These are phyloP conservation scores for Opisthocomus hoazin DNA, from an alignment of 2,113 vertebrate species.

Conservation along the genomic window DNA sequence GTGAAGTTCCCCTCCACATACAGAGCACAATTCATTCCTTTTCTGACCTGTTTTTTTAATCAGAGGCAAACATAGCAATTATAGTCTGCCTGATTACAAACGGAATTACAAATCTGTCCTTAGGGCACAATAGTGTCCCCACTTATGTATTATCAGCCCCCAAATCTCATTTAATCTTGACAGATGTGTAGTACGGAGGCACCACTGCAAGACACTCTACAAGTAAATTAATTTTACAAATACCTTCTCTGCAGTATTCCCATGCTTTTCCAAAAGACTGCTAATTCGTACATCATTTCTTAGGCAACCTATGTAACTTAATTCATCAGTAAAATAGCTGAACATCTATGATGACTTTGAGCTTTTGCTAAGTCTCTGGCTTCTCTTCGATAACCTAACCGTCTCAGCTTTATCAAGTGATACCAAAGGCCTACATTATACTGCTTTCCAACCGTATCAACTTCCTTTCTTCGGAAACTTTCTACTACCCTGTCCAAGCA, in stretches of 20 bases:
- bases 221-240: background rate
- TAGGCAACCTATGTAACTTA: background rate
- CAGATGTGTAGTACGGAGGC: background rate
- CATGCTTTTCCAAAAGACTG: background rate
- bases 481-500: background rate
- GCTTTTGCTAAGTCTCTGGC: background rate
- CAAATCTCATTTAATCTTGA: constrained; percentile 34
- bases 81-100: constrained; percentile 22
- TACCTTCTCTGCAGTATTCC: background rate
- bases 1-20: background rate
- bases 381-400: constrained; percentile 46
- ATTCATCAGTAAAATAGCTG: background rate
- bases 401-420: constrained; percentile 43
- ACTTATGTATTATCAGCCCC: background rate
- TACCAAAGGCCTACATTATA: constrained; percentile 20
- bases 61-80: constrained; percentile 34
- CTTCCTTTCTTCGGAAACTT: background rate
- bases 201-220: background rate
- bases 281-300: background rate
- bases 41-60: constrained; percentile 44
- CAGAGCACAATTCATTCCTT: background rate
- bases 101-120: constrained; percentile 34
- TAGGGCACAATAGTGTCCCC: background rate
- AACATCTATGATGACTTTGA: background rate
- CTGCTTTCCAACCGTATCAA: background rate